Conservation (phyloP, 2,797 vertebrate species). For the Anguilla anguilla region DNA sequence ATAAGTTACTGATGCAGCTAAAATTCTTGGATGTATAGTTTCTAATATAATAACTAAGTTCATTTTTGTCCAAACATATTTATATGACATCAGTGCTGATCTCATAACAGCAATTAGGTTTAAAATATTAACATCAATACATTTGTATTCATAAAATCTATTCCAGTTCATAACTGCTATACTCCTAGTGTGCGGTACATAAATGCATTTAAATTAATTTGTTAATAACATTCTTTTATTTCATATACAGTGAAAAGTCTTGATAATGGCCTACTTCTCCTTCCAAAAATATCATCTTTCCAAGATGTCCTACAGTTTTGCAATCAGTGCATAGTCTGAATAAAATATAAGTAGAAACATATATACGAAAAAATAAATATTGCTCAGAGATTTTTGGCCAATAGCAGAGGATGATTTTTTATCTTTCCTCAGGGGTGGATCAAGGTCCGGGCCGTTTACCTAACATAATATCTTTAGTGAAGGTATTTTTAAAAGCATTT, state of each 20-base stretch:
- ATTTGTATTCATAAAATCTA: neutral
- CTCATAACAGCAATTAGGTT: neutral
- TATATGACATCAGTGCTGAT: neutral
- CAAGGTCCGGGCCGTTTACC: neutral
- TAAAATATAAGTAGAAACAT: neutral
- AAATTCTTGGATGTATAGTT: neutral
- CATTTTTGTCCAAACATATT: neutral
- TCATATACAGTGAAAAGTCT: slow-evolving; percentile 15
- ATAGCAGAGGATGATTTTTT: no score
- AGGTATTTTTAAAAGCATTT: neutral
- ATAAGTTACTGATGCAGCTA: neutral
- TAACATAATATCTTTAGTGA: neutral
- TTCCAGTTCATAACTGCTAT: neutral
- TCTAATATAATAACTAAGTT: neutral
- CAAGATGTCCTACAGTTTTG: neutral
- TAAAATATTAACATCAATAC: neutral
- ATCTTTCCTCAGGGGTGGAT: neutral
- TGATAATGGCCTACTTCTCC: neutral
- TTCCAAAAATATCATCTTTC: slow-evolving; percentile 25
- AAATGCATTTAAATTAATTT: slow-evolving; percentile 24
- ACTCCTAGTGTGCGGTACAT: neutral
- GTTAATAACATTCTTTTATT: slow-evolving; percentile 28
- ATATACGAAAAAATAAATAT: neutral
- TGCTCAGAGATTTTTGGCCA: neutral
- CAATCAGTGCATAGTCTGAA: slow-evolving; percentile 28